Evolutionary conservation across 2,113 vertebrate genomes (phyloP).

Genomic region (Amblyopsis rosae): DNA sequence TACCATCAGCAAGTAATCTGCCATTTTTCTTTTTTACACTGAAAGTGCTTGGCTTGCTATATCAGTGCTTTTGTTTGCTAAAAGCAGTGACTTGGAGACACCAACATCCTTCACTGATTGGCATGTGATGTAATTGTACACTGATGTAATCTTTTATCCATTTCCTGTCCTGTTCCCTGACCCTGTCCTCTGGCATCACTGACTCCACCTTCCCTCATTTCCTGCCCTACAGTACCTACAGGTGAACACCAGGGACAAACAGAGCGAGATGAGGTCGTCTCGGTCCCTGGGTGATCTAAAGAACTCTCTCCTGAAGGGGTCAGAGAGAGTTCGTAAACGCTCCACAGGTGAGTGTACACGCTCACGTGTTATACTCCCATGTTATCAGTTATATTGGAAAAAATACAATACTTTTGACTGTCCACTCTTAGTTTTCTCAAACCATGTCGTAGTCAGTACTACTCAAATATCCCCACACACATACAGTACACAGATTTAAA

Average conservation of each 20-base stretch:
- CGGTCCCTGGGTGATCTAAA: conserved; percentile 89
- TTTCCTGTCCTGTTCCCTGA: conserved; percentile 5
- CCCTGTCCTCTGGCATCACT: not conserved
- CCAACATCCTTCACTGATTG: not conserved
- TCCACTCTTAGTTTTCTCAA: too few relatives aligned
- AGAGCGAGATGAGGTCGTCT: conserved; percentile 88
- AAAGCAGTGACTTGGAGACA: not conserved
- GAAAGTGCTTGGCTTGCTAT: not conserved
- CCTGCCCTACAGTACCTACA: conserved; percentile 77
- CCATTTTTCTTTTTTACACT: not conserved
- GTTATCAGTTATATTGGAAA: not conserved
- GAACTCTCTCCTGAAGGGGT: conserved; percentile 86
- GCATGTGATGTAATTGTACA: conserved; percentile 20
- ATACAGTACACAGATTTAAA: not conserved
- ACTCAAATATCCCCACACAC: not conserved
- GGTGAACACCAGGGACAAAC: conserved; percentile 85
- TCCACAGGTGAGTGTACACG: conserved; percentile 81
- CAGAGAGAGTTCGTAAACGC: conserved; percentile 85
- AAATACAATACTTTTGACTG: not conserved
- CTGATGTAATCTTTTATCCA: conserved; percentile 34
- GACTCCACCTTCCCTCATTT: not conserved
- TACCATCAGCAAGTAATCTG: not conserved
- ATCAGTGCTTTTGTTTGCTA: not conserved
- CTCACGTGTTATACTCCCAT: not conserved
- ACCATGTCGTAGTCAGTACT: not conserved